Evolutionary conservation across 2,888 invertebrate genomes (phyloP).

Genomic region (Calameuta filiformis): DNA sequence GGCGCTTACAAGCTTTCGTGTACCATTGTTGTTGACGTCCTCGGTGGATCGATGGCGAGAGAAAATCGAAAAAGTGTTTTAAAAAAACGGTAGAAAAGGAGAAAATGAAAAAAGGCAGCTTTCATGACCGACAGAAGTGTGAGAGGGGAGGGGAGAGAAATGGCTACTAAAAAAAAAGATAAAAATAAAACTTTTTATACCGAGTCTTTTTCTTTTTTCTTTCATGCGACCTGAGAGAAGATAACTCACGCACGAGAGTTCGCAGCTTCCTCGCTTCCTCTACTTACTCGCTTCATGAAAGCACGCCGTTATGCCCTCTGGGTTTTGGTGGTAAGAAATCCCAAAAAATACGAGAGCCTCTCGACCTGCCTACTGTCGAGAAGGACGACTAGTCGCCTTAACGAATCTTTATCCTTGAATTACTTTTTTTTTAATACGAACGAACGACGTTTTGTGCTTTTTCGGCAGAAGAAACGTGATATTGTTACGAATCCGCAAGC

Average conservation of each 20-base stretch:
- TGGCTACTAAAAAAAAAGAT: not conserved
- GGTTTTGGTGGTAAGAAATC: not conserved
- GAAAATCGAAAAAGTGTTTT: not conserved
- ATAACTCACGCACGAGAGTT: not conserved
- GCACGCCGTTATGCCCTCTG: not conserved
- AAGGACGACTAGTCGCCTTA: too few relatives aligned
- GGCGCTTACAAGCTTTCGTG: not conserved
- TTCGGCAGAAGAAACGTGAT: too few relatives aligned
- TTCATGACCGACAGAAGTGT: not conserved
- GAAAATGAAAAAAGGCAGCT: not conserved
- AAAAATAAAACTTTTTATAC: not conserved
- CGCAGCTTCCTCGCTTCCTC: not conserved
- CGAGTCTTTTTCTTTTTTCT: not conserved
- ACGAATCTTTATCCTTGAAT: not conserved
- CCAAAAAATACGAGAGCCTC: not conserved
- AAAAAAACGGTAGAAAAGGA: not conserved
- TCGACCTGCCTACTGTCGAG: not conserved
- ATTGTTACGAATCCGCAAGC: not conserved
- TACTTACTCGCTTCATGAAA: not conserved
- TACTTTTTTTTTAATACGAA: not conserved
- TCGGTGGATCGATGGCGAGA: not conserved
- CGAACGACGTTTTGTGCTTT: not conserved
- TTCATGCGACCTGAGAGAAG: not conserved
- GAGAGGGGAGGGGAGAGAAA: not conserved
- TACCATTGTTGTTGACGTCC: not conserved